Evolutionary conservation across 2,797 vertebrate species (phyloP).

Genomic region (Alectoris magna): DNA sequence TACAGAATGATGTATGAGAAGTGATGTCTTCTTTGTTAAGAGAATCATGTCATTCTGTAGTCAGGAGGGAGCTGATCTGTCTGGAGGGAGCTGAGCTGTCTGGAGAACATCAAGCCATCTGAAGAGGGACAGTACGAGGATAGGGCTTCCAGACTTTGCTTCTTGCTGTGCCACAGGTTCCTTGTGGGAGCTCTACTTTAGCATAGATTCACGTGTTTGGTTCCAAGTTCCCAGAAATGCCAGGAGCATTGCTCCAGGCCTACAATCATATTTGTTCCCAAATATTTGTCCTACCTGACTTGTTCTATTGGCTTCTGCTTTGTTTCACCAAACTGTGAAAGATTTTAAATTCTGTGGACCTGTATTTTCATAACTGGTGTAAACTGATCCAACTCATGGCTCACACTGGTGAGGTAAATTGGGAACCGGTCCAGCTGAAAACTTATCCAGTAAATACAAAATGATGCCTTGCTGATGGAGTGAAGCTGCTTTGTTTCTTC

Average conservation of each 20-base stretch:
- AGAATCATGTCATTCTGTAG: background rate
- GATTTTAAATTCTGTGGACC: background rate
- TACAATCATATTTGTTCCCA: background rate
- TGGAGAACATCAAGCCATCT: background rate
- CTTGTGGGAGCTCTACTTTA: background rate
- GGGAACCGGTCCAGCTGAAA: background rate
- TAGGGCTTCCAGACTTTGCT: background rate
- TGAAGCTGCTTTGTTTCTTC: background rate
- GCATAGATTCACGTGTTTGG: background rate
- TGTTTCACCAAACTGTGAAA: background rate
- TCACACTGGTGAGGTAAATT: background rate
- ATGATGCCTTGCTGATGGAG: background rate
- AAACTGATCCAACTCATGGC: background rate
- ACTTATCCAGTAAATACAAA: background rate
- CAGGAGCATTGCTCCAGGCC: background rate
- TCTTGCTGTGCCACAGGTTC: background rate
- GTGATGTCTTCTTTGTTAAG: background rate
- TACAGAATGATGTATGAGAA: background rate
- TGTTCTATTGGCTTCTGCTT: constrained; percentile 4
- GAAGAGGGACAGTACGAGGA: background rate
- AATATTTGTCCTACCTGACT: background rate
- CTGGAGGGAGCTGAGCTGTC: background rate
- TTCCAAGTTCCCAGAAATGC: background rate
- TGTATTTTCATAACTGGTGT: background rate
- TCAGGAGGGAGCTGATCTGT: background rate